Evolutionary conservation across 2,113 vertebrate genomes (phyloP).

Genomic region (Alethe diademata): DNA sequence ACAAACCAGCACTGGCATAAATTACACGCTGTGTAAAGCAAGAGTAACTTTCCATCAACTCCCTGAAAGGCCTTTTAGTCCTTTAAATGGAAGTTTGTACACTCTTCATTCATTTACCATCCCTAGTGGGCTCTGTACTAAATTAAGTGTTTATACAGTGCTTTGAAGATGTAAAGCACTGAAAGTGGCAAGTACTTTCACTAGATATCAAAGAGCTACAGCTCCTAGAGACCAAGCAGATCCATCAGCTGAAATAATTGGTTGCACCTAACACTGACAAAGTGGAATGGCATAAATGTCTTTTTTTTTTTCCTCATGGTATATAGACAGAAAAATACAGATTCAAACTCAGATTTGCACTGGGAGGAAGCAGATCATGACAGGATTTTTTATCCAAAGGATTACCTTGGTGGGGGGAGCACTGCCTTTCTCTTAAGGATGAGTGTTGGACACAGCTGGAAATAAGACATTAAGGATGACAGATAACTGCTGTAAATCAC

Average conservation of each 20-base stretch:
- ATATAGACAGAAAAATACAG: neutral
- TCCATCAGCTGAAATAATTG: conserved; percentile 44
- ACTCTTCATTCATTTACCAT: conserved; percentile 3
- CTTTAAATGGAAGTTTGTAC: conserved; percentile 6
- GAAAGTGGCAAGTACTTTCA: conserved; percentile 16
- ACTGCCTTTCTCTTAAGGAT: neutral
- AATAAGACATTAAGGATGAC: neutral
- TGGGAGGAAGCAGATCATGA: neutral
- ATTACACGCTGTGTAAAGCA: neutral
- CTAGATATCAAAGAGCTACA: conserved; percentile 41
- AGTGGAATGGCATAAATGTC: neutral
- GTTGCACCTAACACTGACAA: neutral
- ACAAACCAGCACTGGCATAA: neutral
- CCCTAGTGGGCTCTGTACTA: conserved; percentile 10
- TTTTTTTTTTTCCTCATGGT: neutral
- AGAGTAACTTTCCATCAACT: neutral
- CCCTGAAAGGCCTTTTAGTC: conserved; percentile 9
- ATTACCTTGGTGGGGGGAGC: neutral
- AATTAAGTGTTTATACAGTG: conserved; percentile 39
- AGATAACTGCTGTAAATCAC: neutral
- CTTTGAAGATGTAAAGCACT: conserved; percentile 52
- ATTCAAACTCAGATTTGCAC: neutral
- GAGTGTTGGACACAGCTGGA: neutral
- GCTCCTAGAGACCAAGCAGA: neutral
- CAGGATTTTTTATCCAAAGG: neutral